Base-by-base conservation (phyloP, 2,888 invertebrate species). In the Sthenelais limicola region DNA sequence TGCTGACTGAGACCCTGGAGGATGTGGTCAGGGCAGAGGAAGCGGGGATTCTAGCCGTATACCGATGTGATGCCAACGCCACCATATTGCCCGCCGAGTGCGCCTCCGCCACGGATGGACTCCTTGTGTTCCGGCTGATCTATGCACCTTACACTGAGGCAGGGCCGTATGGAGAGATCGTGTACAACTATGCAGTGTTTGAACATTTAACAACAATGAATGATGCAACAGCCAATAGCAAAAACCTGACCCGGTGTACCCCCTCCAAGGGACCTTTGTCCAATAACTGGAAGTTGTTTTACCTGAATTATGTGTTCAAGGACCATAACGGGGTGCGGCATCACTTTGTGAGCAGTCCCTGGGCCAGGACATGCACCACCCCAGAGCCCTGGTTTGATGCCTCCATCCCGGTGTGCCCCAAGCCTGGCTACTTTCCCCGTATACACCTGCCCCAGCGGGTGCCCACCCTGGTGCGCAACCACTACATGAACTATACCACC, bases 151-250 rank as follows among this genome's bases (percentile, higher is more conserved):
- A 48, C 49, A 62, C 62, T 21, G 62, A 62, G 33, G 62, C 48
- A n/a, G 71, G 62, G n/a, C 71, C 71, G 1, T 71, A 71, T 24
- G 71, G 71, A 4, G 71, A 71, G 28, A 71, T 71, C 32, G 43
- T 71, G 7, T 71, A 62, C 58, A 71, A 71, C 35, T 71, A 56
- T 33, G 71, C 71, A 24, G 52, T 70, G 21, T 33, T 56, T 43
- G 54, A 54, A 1, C 24, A 24, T 24, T 21, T 26, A 4, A 26
- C 24, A 5, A 18, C 12, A 3, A 33, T 18, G n/a, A 33, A 21
- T 24, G 33, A 26, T 1, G 54, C 26, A 9, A 7, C 54, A 33
- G 56, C 12, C 28, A 56, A 33, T 56, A 33, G 56, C 4, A 24
- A n/a, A n/a, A n/a, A n/a, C n/a, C n/a, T 18, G 5, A 24, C 24